Evolutionary conservation across 2,888 invertebrate genomes (phyloP).

Genomic region (Blastobasis adustella): DNA sequence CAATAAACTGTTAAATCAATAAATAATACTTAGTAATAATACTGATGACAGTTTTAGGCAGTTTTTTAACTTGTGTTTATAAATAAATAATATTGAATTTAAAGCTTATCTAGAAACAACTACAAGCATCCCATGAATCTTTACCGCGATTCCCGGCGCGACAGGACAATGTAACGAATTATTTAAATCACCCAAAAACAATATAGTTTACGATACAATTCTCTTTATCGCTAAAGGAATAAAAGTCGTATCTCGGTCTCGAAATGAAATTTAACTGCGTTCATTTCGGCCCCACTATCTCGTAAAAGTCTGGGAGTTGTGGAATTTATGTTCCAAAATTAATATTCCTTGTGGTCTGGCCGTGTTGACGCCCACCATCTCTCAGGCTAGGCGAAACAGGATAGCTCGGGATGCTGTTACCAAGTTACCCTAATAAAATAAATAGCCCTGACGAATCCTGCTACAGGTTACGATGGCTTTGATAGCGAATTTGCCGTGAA

Average conservation of each 20-base stretch:
- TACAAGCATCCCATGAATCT: not conserved
- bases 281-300: not conserved
- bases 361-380: constrained; percentile 33
- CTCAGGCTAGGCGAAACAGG: constrained; percentile 37
- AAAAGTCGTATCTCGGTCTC: not conserved
- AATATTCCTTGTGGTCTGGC: constrained; percentile 27
- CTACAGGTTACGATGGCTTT: too few species aligned
- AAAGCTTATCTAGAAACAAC: too few species aligned
- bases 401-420: constrained; percentile 26
- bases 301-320: constrained; percentile 1
- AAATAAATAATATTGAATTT: too few species aligned
- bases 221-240: not conserved
- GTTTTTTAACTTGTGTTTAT: too few species aligned
- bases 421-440: constrained; percentile 17
- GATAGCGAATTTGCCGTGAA: too few species aligned
- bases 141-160: not conserved
- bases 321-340: constrained; percentile 27
- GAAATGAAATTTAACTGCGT: constrained; percentile 1
- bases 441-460: too few species aligned
- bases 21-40: too few species aligned
- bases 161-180: not conserved
- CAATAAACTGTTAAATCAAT: too few species aligned
- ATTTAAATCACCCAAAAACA: not conserved
- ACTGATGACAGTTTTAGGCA: too few species aligned
- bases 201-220: too few species aligned